These are phyloP conservation scores for Trematocara unimaculatum DNA, from an alignment of 2,113 vertebrate species.

Conservation along the genomic window DNA sequence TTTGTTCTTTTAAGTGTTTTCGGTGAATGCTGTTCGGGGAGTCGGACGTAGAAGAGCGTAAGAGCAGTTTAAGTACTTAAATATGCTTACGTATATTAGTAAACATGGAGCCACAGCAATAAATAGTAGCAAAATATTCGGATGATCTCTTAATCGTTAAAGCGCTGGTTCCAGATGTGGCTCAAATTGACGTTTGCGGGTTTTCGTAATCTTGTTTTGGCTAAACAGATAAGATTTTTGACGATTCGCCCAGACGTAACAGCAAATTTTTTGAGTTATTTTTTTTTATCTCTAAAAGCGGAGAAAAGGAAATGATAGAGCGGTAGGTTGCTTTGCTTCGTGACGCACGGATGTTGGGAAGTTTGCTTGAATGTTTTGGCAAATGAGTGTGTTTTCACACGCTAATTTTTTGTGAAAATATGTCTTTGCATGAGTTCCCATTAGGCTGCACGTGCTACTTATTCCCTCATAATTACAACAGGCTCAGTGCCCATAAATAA, in stretches of 20 bases:
- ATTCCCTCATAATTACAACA: background rate
- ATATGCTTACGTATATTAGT: background rate
- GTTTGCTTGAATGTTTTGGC: background rate
- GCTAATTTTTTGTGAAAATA: background rate
- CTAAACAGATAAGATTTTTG: background rate
- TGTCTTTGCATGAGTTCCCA: background rate
- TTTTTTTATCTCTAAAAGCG: background rate
- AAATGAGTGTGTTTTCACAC: background rate
- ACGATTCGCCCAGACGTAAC: fast-evolving
- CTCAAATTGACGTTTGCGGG: background rate
- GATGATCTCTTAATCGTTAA: background rate
- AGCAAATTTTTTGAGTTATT: background rate
- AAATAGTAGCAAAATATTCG: background rate
- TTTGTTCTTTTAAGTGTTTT: background rate
- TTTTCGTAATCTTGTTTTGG: background rate
- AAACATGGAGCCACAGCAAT: background rate
- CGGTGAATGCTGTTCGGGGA: background rate
- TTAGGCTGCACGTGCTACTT: background rate
- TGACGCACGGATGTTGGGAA: background rate
- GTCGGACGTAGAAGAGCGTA: background rate
- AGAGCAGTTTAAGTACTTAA: background rate
- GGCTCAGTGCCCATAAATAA: background rate
- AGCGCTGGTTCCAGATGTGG: background rate
- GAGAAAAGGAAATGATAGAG: background rate
- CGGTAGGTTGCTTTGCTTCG: background rate